phyloP scores from a whole-genome alignment of 1,140 invertebrate species.

The Callitettix versicolor region DNA sequence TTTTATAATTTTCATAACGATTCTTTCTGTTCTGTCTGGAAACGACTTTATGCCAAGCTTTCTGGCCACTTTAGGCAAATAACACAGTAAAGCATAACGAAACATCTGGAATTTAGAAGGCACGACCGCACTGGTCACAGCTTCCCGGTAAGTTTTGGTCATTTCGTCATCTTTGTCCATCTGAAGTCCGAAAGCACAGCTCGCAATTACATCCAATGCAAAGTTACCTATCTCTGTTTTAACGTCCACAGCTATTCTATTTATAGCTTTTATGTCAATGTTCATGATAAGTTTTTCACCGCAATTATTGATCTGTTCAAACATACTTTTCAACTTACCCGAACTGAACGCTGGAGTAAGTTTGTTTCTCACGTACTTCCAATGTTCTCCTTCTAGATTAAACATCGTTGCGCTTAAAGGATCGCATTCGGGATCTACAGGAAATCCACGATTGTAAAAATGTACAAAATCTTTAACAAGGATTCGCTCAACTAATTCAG shows the following conservation, averaged over 20 bases:
- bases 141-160: too few relatives aligned
- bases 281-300: constrained; percentile 29
- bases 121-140: constrained; percentile 4
- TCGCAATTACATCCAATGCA: background rate
- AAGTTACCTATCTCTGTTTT: background rate
- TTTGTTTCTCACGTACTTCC: constrained; percentile 29
- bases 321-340: constrained; percentile 39
- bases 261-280: constrained; percentile 31
- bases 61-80: constrained; percentile 2
- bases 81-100: background rate
- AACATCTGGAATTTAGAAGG: constrained; percentile 9
- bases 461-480: constrained; percentile 32
- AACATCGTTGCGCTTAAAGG: background rate
- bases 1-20: constrained; percentile 25
- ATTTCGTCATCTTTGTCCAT: background rate
- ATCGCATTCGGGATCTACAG: constrained; percentile 12
- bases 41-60: background rate
- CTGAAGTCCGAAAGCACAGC: background rate
- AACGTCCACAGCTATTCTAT: background rate
- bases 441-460: constrained; percentile 23
- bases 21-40: constrained; percentile 21
- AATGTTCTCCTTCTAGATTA: background rate
- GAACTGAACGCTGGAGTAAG: constrained; percentile 38
- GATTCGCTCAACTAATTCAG: constrained; percentile 28
- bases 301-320: constrained; percentile 34